Evolutionary conservation across 2,797 vertebrate genomes (phyloP), one percentile per base, ranked within the genome.

Genomic region (Percopsis omiscomaycus): DNA sequence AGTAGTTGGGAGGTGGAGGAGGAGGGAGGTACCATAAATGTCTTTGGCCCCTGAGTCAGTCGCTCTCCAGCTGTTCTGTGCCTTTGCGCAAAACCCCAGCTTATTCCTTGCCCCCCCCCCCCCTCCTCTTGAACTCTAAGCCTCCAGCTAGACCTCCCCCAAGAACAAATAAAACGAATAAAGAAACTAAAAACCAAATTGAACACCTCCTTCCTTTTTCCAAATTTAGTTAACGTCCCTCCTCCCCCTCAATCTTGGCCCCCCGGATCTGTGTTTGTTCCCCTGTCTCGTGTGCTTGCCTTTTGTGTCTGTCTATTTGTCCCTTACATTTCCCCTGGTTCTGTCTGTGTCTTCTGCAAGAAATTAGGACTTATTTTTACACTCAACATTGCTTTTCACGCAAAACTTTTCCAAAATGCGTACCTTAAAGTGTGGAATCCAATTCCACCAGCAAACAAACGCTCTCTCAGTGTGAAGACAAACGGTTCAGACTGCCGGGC

Each of bases 241-340:
- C 83, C 77, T 59, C 59, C 85, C 76, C 73, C 79, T 37, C 32
- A 37, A 37, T 37, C 32, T 37, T 37, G 8, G 32, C 5, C 85
- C 77, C 54, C 54, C 8, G 54, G 85, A 79, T 89, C 85, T 78
- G 78, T 79, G 82, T 87, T 75, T 80, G 68, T 86, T 81, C 83
- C 86, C 84, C 81, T 68, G 86, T 85, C 86, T 84, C 58, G 82
- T 88, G 83, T 82, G 84, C 86, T 83, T 67, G 89, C 88, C 76
- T 85, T 86, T 87, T 90, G 86, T 85, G 88, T 91, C 86, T 88
- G 89, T 91, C 80, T 87, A 83, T 85, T 82, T 90, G 89, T 91
- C 84, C 60, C 71, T 68, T 72, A 60, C 81, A 27, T 68, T 63
- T 74, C 68, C 72, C 64, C 80, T 37, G 71, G 74, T 84, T 89